Conservation (phyloP, 2,888 invertebrate genomes). For the Aleiodes testaceus region DNA sequence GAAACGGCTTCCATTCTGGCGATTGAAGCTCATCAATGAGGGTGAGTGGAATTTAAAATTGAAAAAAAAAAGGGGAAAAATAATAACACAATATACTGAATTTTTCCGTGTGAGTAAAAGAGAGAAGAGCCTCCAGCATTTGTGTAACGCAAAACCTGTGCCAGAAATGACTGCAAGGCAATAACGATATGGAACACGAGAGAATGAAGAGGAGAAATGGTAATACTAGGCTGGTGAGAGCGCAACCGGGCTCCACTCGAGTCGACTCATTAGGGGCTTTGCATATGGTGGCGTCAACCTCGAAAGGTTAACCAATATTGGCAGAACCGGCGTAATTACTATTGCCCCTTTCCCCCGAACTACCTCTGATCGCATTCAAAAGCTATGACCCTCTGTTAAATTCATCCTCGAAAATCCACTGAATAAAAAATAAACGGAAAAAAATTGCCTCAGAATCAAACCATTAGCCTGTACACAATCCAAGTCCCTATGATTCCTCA, state of each 20-base stretch:
- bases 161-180: conserved; percentile 48
- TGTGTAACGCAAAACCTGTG: conserved; percentile 15
- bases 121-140: conserved; percentile 10
- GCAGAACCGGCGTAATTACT: conserved; percentile 72
- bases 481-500: background rate
- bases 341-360: conserved; percentile 49
- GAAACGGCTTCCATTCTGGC: conserved; percentile 27
- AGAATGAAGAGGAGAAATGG: conserved; percentile 45
- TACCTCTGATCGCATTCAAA: conserved; percentile 23
- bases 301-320: conserved; percentile 73
- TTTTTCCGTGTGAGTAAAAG: background rate
- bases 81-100: conserved; percentile 38
- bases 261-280: conserved; percentile 70
- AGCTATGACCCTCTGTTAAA: conserved; percentile 6
- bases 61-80: conserved; percentile 38
- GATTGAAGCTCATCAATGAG: background rate
- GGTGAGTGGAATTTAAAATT: background rate
- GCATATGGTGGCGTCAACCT: conserved; percentile 72
- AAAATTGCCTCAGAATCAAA: background rate
- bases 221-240: conserved; percentile 45
- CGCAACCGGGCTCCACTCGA: conserved; percentile 65
- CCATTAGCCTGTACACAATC: conserved; percentile 10
- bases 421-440: background rate
- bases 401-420: background rate
- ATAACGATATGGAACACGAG: conserved; percentile 51